Base-by-base conservation (phyloP, 2,113 vertebrate species). In the Erythrocercus mccallii region DNA sequence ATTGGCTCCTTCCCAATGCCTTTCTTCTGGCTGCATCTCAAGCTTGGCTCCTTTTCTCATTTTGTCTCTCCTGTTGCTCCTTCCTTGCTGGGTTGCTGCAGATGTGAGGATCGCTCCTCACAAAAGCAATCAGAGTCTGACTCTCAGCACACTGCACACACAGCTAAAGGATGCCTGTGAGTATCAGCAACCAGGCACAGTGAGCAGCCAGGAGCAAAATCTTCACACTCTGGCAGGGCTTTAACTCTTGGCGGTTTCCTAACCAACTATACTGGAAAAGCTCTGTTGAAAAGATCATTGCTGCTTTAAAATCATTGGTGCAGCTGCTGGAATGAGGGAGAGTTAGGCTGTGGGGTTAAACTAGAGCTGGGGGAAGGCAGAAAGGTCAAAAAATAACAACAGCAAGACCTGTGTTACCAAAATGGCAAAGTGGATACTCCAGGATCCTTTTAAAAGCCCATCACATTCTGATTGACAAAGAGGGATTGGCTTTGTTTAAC, bases 11-110 rank as follows among this genome's bases (percentile, higher is more conserved):
- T 79, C 90, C 85, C 93, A 96, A 88, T 2, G 76, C 74, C 51
- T 95, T 97, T 96, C 81, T 94, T 88, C 95, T 78, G 62, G 84
- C 89, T 96, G 92, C 86, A 85, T 95, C 96, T 95, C 95, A 94
- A 92, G 96, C 93, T 95, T 86, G 94, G 94, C 95, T 94, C 89
- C 93, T 80, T 96, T 96, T 96, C 89, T 94, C 96, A 93, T 96
- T 97, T 96, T 76, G 87, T 64, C 94, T 64, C 93, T 96, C 87
- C 92, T 91, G 92, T 93, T 95, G 96, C 87, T 93, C 68, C 71
- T 79, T 69, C 93, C 87, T 92, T 48, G 81, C 93, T 64, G 69
- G 60, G 73, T 53, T 70, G 76, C 64, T 80, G 84, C 79, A 80
- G 15, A 53, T 2, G 5, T 28, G 80, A 71, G 86, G 73, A 53